Base-by-base conservation (phyloP, 2,888 invertebrate genomes). In the Oligia strigilis region DNA sequence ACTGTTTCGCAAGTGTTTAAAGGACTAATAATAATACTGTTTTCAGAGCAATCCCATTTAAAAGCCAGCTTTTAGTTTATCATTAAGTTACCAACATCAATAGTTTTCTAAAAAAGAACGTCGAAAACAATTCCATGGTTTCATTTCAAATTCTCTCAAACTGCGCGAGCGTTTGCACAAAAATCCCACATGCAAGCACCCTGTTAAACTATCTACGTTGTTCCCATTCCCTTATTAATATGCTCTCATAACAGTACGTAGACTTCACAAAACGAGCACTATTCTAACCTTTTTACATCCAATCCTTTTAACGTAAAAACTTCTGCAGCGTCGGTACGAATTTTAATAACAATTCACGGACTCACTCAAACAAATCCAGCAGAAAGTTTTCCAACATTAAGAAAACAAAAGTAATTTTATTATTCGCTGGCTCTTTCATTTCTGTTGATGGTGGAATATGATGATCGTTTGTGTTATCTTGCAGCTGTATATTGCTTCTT, bases 261-360 rank as follows among this genome's bases (percentile, higher is more conserved):
- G 83, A 46, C 49, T 67, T 58, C 29, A 77, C 19, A 83, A 85
- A 88, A 85, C 66, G 86, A 85, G 72, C 52, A 81, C 78, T 46
- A 43, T 81, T 76, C 80, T 75, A 87, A 78, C 81, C 82, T 85
- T 84, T 89, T 88, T 83, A 80, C 84, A 89, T 90, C 90, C 93
- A 93, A 93, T 94, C 92, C 94, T 94, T 94, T 94, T 88, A 90
- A 87, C 91, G 91, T 90, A 91, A 93, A 93, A 94, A 93, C 92
- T 93, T 91, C 86, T 88, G 89, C 87, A 86, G 90, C 90, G 85
- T 84, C 91, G 92, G 92, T 92, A 91, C 88, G 92, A 93, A 94
- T 95, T 95, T 95, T 95, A 95, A 95, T 95, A 95, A 95, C 93
- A 92, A 93, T 94, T 92, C 90, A 84, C 82, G 64, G 83, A 86